Evolutionary conservation across 2,888 invertebrate genomes (phyloP).

Genomic region (Lycophotia porphyrea): DNA sequence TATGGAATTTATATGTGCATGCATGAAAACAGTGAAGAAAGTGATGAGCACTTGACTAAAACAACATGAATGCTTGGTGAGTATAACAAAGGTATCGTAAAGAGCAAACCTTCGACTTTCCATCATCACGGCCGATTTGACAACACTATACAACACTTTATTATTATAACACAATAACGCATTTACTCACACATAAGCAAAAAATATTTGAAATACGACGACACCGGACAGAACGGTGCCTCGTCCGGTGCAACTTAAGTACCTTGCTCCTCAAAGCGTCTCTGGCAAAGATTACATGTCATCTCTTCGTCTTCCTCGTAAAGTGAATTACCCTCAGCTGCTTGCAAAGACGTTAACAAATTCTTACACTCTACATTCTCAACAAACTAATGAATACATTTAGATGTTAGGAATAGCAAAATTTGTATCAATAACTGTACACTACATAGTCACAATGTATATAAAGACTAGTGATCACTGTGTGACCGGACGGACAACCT

Average conservation of each 20-base stretch:
- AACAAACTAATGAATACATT: constrained; percentile 67
- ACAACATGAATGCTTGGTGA: constrained; percentile 73
- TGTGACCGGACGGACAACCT: constrained; percentile 64
- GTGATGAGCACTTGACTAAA: constrained; percentile 73
- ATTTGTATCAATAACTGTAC: constrained; percentile 59
- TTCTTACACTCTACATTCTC: constrained; percentile 84
- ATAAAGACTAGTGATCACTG: constrained; percentile 51
- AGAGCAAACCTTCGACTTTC: constrained; percentile 73
- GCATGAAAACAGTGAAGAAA: constrained; percentile 77
- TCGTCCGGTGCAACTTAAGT: constrained; percentile 87
- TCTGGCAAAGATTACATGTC: constrained; percentile 94
- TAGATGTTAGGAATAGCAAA: constrained; percentile 65
- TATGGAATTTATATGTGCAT: constrained; percentile 76
- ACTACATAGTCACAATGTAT: constrained; percentile 62
- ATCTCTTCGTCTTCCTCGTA: constrained; percentile 92
- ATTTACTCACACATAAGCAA: constrained; percentile 90
- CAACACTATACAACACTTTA: constrained; percentile 74
- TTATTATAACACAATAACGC: constrained; percentile 87
- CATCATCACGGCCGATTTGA: constrained; percentile 72
- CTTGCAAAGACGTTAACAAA: constrained; percentile 91
- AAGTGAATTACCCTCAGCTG: constrained; percentile 92
- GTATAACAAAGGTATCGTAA: constrained; percentile 65
- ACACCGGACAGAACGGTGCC: constrained; percentile 83
- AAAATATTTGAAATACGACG: constrained; percentile 84
- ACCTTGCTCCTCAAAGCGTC: constrained; percentile 95